Percentiles rank a stretch among this genome's conserved stretches.
phyloP scores from a whole-genome alignment of 1,140 invertebrate genomes.

The Oryzaephilus surinamensis region DNA sequence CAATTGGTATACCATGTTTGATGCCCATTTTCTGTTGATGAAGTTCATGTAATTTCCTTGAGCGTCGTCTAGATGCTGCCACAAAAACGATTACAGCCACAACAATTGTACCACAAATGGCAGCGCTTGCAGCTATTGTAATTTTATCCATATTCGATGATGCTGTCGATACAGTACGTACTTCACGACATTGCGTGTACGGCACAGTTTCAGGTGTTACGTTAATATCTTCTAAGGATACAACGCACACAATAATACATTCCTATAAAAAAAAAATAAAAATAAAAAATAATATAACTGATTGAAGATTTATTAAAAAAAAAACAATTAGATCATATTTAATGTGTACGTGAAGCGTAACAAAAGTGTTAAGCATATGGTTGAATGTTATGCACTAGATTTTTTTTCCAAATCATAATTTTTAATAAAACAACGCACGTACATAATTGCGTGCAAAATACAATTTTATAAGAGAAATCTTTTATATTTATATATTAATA shows the following conservation, averaged over 20 bases:
- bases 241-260: conserved; percentile 85
- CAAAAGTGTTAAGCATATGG: no score
- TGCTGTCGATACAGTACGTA: conserved; percentile 68
- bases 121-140: conserved; percentile 83
- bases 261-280: conserved; percentile 46
- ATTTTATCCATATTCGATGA: conserved; percentile 88
- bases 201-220: conserved; percentile 77
- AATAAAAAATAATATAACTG: no score
- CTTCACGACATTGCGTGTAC: conserved; percentile 77
- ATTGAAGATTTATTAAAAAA: no score
- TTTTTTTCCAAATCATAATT: no score
- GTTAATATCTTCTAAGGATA: conserved; percentile 76
- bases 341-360: no score
- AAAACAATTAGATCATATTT: no score
- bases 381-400: no score
- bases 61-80: conserved; percentile 60
- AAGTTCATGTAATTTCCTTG: conserved; percentile 61
- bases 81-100: conserved; percentile 80
- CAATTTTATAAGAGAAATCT: no score
- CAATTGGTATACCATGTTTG: conserved; percentile 51
- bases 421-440: no score
- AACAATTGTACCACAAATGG: conserved; percentile 87
- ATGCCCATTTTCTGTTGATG: conserved; percentile 50
- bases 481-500: no score
- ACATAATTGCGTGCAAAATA: no score